Base-by-base conservation (phyloP, 2,797 vertebrate species). In the Gymnothorax reevesii region DNA sequence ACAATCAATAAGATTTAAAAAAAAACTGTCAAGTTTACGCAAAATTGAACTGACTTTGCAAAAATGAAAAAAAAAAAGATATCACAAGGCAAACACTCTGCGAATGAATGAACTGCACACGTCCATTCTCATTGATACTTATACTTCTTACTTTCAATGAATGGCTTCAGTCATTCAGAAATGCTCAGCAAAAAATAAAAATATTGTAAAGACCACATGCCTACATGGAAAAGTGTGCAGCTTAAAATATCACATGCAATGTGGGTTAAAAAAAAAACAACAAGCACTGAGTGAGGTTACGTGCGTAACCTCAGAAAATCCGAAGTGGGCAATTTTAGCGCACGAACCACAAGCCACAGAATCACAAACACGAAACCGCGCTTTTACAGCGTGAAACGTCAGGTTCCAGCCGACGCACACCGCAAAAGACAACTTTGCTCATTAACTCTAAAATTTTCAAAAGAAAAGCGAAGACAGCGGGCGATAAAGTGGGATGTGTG, bases 351-450 rank as follows among this genome's bases (percentile, higher is more conserved):
- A 79, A 79, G 20, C 75, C 75, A 54, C 75, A 79, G 49, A 79
- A 22, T 79, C 17, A 1, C 77, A 89, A 25, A 73, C 83, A 88
- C 75, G 89, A 79, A 49, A 52, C 20, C 20, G 5, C 49, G 22
- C 49, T 79, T 52, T 79, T 79, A 79, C 75, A 79, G 22, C 15
- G 10, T 22, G 75, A 54, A 27, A 62, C 55, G 22, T 13, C 55
- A 25, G 9, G 69, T 42, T 20, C 27, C 49, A 79, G 55, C 82
- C 66, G 55, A 25, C 6, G 25, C 69, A 59, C 80, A 17, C 62
- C 85, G 82, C 83, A 86, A 52, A 75, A 54, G 83, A 75, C 89
- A 89, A 94, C 92, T 93, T 93, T 71, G 87, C 92, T 92, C 94
- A 89, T 42, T 87, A 90, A 91, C 92, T 88, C 27, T n/a, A 25